Evolutionary conservation across 2,113 vertebrate species (phyloP).

Genomic region (Neopipo cinnamomea): DNA sequence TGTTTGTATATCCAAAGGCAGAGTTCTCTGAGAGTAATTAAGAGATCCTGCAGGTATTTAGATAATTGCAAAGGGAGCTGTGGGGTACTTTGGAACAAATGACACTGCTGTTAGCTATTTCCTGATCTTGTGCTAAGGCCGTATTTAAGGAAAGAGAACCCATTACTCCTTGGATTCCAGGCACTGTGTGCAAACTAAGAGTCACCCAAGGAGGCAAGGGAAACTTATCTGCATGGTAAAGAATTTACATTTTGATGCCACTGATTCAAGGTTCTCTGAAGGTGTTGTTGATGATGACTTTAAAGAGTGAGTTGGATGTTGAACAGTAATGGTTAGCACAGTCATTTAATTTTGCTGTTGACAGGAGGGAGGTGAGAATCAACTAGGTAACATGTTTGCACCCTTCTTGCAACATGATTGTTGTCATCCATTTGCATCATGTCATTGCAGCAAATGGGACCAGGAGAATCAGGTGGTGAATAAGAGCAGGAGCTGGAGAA

Average conservation of each 20-base stretch:
- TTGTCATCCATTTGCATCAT: not conserved
- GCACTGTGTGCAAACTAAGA: not conserved
- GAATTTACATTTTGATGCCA: not conserved
- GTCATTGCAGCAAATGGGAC: not conserved
- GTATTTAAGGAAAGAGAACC: not conserved
- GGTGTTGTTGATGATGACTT: not conserved
- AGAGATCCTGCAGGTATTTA: slow-evolving; percentile 1
- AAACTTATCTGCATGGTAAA: fast-evolving
- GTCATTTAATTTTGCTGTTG: not conserved
- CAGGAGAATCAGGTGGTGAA: not conserved
- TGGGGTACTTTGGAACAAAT: not conserved
- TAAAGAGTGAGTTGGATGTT: not conserved
- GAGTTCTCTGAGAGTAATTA: slow-evolving; percentile 31
- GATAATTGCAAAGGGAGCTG: not conserved
- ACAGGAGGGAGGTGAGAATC: not conserved
- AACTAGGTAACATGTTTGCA: not conserved
- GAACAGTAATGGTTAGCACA: not conserved
- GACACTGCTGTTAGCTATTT: not conserved
- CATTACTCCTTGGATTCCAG: not conserved
- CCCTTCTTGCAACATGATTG: not conserved
- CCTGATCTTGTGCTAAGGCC: not conserved
- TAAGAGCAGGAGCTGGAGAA: not conserved
- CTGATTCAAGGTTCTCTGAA: not conserved
- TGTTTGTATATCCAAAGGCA: not conserved
- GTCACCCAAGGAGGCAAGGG: not conserved